Evolutionary conservation across 2,888 invertebrate genomes (phyloP).

Genomic region (Trimorus sp.): DNA sequence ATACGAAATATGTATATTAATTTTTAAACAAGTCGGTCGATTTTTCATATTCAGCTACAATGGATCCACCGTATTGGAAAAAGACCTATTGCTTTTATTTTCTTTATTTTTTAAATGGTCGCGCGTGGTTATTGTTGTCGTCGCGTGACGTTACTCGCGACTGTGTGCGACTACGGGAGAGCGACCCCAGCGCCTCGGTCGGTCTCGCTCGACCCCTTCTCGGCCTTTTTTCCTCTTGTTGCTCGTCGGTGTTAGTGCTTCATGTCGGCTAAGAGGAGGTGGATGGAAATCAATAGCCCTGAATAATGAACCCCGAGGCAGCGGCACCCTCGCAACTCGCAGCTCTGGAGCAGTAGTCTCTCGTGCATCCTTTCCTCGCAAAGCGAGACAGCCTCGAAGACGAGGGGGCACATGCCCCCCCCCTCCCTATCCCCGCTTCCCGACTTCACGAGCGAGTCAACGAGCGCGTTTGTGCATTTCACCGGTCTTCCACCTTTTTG

Average conservation of each 20-base stretch:
- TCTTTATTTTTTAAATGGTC: too few relatives aligned
- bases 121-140: too few relatives aligned
- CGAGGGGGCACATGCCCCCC: conserved; percentile 31
- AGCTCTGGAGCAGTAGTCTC: conserved; percentile 78
- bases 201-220: conserved; percentile 55
- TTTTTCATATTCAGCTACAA: too few relatives aligned
- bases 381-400: conserved; percentile 52
- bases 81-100: too few relatives aligned
- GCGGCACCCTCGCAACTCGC: conserved; percentile 69
- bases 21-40: too few relatives aligned
- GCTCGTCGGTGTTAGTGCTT: conserved; percentile 73
- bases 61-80: too few relatives aligned
- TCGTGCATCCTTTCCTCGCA: conserved; percentile 69
- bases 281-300: conserved; percentile 82
- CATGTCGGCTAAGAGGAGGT: conserved; percentile 77
- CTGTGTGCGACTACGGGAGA: too few relatives aligned
- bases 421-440: conserved; percentile 13
- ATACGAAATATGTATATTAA: too few relatives aligned
- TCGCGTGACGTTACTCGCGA: too few relatives aligned
- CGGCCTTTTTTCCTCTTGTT: conserved; percentile 68
- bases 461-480: conserved; percentile 61
- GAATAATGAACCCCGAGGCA: conserved; percentile 79
- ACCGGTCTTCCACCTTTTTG: conserved; percentile 59
- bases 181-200: conserved; percentile 58
- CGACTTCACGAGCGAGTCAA: conserved; percentile 38